A percentile compares a stretch with the other conserved stretches of the same genome.
Conservation (phyloP, 2,888 invertebrate species). For the Epinotia nisella region DNA sequence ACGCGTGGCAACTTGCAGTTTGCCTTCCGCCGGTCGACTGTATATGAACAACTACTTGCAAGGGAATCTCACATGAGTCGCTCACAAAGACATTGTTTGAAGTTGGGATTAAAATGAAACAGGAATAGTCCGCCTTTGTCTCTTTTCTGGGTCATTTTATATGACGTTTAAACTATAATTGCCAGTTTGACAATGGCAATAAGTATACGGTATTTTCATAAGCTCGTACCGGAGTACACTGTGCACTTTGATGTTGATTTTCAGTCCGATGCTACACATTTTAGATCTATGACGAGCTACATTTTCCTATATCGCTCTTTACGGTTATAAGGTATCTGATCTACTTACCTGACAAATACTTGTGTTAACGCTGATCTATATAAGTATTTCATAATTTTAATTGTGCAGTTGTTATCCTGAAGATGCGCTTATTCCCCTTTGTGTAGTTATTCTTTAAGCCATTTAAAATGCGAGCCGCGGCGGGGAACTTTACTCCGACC, state of each 20-base stretch:
- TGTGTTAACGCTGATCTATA: too few relatives aligned
- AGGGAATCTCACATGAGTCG: neutral
- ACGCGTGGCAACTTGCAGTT: conserved; percentile 1
- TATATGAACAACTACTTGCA: neutral
- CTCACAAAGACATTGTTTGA: neutral
- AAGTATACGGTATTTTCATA: too few relatives aligned
- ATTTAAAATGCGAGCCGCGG: neutral
- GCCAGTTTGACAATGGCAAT: too few relatives aligned
- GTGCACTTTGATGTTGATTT: too few relatives aligned
- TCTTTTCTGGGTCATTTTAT: neutral
- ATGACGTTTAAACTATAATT: too few relatives aligned
- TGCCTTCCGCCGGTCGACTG: neutral
- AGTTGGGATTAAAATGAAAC: neutral
- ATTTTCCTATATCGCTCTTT: too few relatives aligned
- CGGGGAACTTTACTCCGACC: neutral
- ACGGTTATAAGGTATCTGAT: too few relatives aligned
- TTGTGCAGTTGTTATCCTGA: neutral
- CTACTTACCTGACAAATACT: too few relatives aligned
- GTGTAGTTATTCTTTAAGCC: neutral
- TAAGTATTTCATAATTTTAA: neutral
- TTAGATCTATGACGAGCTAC: too few relatives aligned
- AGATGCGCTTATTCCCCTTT: conserved; percentile 3
- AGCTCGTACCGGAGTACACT: too few relatives aligned
- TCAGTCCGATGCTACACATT: too few relatives aligned
- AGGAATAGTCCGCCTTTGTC: neutral